Conservation (phyloP, 2,113 vertebrate genomes). For the Saccopteryx leptura region DNA sequence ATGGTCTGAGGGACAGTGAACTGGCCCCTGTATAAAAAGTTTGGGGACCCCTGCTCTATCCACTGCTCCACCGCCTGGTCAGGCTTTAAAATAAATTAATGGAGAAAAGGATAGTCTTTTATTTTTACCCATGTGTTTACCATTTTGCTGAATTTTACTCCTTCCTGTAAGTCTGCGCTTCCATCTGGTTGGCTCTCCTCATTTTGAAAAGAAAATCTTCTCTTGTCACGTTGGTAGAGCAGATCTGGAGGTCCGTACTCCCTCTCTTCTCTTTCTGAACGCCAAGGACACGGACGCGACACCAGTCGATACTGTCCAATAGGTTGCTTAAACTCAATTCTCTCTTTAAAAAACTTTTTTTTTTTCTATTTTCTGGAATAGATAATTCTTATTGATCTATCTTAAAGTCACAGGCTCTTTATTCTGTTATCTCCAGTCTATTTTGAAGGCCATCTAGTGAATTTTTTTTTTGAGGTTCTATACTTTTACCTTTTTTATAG, state of each 20-base stretch:
- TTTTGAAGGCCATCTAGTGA: not conserved
- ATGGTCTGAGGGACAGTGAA: no score
- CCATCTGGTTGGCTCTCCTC: not conserved
- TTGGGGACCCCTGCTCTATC: no score
- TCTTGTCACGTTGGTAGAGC: not conserved
- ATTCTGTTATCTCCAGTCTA: not conserved
- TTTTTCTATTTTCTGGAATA: not conserved
- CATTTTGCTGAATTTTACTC: not conserved
- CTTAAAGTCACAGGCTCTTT: not conserved
- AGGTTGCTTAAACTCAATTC: not conserved
- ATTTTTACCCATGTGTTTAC: not conserved
- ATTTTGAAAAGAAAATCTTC: constrained; percentile 13
- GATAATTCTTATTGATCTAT: not conserved
- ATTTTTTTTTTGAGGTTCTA: not conserved
- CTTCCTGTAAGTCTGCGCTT: not conserved
- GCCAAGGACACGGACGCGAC: not conserved
- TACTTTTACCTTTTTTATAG: not conserved
- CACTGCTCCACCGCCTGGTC: no score
- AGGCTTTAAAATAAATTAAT: no score
- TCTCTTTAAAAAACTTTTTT: not conserved
- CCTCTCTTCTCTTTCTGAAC: not conserved
- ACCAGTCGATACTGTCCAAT: not conserved
- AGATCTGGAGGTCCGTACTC: not conserved
- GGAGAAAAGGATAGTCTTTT: not conserved
- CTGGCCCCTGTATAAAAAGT: no score